Conservation (phyloP, 2,888 invertebrate genomes). For the Drosophila dives region DNA sequence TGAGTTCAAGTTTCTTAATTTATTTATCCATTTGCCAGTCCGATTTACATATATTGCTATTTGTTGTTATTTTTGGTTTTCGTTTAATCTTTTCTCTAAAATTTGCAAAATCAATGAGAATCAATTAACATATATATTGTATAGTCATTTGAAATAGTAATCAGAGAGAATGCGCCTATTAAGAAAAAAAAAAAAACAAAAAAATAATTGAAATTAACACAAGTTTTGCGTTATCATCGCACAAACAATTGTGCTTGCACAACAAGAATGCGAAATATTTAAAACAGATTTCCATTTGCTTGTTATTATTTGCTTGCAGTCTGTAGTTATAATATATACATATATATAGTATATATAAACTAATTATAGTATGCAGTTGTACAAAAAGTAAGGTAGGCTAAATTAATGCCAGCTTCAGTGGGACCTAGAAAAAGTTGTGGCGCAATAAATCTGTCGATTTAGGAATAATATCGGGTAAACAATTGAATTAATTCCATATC, state of each 20-base stretch:
- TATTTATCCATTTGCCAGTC: not conserved
- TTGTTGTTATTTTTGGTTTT: not conserved
- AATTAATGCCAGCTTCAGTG: constrained; percentile 8
- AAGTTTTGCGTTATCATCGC: not conserved
- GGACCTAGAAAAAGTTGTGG: not conserved
- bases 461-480: not conserved
- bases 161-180: not conserved
- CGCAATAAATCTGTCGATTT: not conserved
- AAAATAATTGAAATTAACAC: constrained; percentile 2
- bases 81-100: not conserved
- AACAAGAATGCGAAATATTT: constrained; percentile 29
- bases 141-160: not conserved
- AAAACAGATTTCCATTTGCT: constrained; percentile 8
- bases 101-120: constrained; percentile 3
- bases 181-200: not conserved
- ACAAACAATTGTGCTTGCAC: not conserved
- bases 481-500: not conserved
- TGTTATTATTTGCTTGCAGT: constrained; percentile 1
- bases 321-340: no score
- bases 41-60: not conserved
- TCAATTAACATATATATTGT: not conserved
- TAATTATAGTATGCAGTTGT: not conserved
- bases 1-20: not conserved
- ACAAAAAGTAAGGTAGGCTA: not conserved
- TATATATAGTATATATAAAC: no score